Conservation (phyloP, 2,888 invertebrate genomes). For the Synergus japonicus region DNA sequence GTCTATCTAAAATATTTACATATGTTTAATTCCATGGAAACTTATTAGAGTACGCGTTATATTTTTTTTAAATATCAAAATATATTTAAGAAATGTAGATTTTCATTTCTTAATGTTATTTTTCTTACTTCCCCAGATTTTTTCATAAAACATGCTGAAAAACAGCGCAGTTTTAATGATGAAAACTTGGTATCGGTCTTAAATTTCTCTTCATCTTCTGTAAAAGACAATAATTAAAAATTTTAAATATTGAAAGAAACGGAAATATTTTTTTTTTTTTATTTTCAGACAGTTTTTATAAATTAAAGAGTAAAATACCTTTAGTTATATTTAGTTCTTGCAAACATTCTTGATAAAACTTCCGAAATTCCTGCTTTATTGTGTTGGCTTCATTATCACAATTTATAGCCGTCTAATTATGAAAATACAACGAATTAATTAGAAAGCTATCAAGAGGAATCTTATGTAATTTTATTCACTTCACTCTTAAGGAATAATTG, state of each 20-base stretch:
- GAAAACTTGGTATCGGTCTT: background rate
- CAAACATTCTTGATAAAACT: background rate
- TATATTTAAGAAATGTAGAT: background rate
- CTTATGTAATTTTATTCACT: background rate
- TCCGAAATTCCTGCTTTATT: background rate
- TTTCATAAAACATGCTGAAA: constrained; percentile 13
- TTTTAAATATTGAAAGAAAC: background rate
- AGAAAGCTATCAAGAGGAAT: background rate
- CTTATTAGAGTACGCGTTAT: too few species aligned
- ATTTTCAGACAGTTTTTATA: background rate
- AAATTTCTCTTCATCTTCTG: constrained; percentile 7
- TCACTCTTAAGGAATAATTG: background rate
- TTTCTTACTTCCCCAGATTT: constrained; percentile 15
- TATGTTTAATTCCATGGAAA: too few species aligned
- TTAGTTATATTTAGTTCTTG: constrained; percentile 7
- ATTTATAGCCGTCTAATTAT: background rate
- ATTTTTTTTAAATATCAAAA: background rate
- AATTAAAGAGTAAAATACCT: background rate
- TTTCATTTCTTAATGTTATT: background rate
- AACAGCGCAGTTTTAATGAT: background rate
- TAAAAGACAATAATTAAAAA: background rate
- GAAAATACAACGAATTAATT: background rate
- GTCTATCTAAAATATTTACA: background rate
- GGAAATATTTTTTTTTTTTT: background rate
- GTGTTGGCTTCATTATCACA: background rate